Conservation (phyloP, 2,113 vertebrate species). For the Neolamprologus brichardi region DNA sequence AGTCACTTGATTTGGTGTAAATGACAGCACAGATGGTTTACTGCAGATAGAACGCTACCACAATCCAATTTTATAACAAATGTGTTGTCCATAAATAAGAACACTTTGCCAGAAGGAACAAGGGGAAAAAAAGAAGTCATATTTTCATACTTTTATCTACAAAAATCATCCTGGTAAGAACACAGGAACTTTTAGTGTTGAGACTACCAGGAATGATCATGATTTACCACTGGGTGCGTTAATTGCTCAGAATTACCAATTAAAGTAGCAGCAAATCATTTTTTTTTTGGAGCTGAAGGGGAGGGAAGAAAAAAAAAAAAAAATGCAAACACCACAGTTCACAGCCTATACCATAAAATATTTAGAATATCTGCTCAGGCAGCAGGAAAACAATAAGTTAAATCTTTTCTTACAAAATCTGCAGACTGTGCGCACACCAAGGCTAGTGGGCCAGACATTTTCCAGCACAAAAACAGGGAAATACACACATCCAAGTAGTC, state of each 20-base stretch:
- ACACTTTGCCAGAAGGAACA: neutral
- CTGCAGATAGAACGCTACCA: neutral
- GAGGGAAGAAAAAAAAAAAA: no score
- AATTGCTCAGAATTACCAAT: neutral
- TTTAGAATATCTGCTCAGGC: conserved; percentile 4
- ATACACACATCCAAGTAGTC: conserved; percentile 36
- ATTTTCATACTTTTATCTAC: neutral
- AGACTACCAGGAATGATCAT: conserved; percentile 24
- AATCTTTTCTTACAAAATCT: conserved; percentile 63
- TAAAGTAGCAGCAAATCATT: neutral
- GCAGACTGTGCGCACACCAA: conserved; percentile 32
- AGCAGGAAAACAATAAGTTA: conserved; percentile 70
- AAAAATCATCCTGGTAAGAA: conserved; percentile 18
- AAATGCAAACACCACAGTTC: conserved; percentile 13
- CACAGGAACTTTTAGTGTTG: conserved; percentile 57
- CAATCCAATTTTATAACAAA: neutral
- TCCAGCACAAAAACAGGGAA: conserved; percentile 22
- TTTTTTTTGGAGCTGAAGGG: neutral
- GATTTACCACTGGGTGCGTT: neutral
- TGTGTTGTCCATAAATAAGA: conserved; percentile 32
- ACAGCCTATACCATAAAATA: conserved; percentile 30
- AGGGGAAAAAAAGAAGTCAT: neutral
- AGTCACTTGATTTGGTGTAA: neutral
- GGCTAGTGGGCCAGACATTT: conserved; percentile 2
- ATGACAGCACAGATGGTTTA: neutral